Conservation (phyloP, 2,888 invertebrate genomes). For the Thyatira batis region DNA sequence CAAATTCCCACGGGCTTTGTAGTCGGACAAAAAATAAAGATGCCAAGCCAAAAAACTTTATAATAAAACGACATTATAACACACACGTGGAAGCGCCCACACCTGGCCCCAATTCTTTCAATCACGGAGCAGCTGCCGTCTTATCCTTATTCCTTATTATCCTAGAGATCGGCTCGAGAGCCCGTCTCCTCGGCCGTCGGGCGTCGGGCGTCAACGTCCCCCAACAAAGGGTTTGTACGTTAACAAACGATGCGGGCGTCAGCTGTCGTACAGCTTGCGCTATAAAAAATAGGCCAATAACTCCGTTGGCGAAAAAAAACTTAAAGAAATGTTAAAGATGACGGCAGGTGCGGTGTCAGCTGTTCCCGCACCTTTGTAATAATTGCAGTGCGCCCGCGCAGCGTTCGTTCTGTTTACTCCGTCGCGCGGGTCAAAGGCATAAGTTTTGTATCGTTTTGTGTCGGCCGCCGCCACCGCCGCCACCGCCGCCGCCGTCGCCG, state of each 20-base stretch:
- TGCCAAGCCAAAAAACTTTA: constrained; percentile 28
- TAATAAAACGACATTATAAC: constrained; percentile 17
- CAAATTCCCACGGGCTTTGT: constrained; percentile 13
- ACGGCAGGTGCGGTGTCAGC: constrained; percentile 78
- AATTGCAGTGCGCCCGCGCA: constrained; percentile 63
- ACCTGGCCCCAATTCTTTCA: constrained; percentile 62
- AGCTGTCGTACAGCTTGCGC: constrained; percentile 78
- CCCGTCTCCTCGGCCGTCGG: constrained; percentile 19
- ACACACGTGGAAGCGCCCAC: constrained; percentile 62
- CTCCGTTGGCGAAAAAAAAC: constrained; percentile 76
- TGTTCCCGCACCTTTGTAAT: constrained; percentile 78
- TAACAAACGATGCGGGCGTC: constrained; percentile 49
- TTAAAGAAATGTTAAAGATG: constrained; percentile 77
- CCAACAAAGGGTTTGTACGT: constrained; percentile 57
- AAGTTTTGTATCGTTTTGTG: constrained; percentile 49
- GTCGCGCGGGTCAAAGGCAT: constrained; percentile 44
- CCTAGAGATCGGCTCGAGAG: constrained; percentile 60
- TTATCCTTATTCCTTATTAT: constrained; percentile 55
- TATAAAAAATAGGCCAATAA: constrained; percentile 82
- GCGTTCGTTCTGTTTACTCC: constrained; percentile 62
- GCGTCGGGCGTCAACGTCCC: constrained; percentile 8
- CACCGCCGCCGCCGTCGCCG: not conserved
- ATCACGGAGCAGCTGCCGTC: constrained; percentile 56
- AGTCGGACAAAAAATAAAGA: constrained; percentile 30
- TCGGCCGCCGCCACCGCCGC: constrained; percentile 15